Evolutionary conservation across 2,113 vertebrate species (phyloP), one percentile per base, ranked within the genome.

Genomic region (Sinocyclocheilus grahami): DNA sequence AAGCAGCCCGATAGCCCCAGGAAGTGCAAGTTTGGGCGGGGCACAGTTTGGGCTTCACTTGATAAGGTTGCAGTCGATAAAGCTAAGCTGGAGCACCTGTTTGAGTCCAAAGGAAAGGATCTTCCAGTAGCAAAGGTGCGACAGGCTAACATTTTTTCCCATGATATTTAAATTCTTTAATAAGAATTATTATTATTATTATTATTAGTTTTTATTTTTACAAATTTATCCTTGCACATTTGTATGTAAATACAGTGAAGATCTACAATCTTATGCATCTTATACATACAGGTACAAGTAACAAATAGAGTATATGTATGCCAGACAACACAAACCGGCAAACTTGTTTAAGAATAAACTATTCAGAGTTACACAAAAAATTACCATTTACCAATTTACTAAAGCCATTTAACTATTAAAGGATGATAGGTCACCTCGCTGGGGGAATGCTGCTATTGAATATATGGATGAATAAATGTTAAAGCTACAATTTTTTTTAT

Each of bases 91-190:
- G 97, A 99, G 81, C 97, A 98, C 90, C 95, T 99, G 86, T 99
- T 99, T 77, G 97, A 99, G 92, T 97, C 98, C 33, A 95, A 96
- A 78, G 95, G 96, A 85, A 99, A 99, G 87, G 98, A 99, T 0
- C 90, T 95, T 0, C 88, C 94, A 2, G 75, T 95, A 12, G 89
- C 95, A 90, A 99, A 99, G 97, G 98, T 99, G 95, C 7, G 42
- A 42, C 42, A 42, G 42, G 42, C 42, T 9, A 42, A 42, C 8
- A 9, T 42, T 42, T 7, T 42, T 42, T 42, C 1, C 10, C 0
- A 1, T 30, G 27, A 65, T 65, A 51, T 14, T 51, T 5, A 48
- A 12, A 12, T 48, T 48, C 11, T 48, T 48, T 48, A 48, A 48
- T 48, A 48, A 48, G 48, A 48, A 48, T 27, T 27, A 1, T 27